Conservation (phyloP, 30 jellyfish, hydroid and myxozoan genomes). For the Phacellophora camtschatica region DNA sequence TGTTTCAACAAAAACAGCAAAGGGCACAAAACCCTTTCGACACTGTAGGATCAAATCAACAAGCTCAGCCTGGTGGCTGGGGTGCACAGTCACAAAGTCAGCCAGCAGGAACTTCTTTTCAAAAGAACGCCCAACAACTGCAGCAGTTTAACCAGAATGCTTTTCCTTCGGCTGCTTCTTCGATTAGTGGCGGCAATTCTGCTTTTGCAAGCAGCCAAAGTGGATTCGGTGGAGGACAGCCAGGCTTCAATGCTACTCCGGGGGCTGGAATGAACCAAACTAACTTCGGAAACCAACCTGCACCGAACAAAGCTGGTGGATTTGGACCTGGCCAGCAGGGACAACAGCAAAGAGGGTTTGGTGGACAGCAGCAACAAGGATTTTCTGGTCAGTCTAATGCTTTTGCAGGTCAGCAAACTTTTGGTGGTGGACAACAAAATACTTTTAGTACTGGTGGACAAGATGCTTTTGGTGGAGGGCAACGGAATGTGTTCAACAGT, state of each 20-base stretch:
- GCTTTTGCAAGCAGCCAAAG: conserved; percentile 37
- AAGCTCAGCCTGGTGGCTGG: conserved; percentile 37
- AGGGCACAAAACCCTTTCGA: conserved; percentile 89
- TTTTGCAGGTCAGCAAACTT: neutral
- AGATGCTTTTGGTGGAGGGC: neutral
- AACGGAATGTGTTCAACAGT: neutral
- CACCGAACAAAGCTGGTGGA: conserved; percentile 2
- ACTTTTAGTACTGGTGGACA: neutral
- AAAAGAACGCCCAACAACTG: neutral
- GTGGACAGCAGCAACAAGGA: neutral
- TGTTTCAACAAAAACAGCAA: conserved; percentile 86
- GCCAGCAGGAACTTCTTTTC: neutral
- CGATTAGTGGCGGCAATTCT: conserved; percentile 4
- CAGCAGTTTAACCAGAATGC: neutral
- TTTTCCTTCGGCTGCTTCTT: neutral
- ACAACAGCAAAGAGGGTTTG: conserved; percentile 33
- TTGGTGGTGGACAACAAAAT: neutral
- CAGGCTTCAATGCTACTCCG: neutral
- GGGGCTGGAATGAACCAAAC: neutral
- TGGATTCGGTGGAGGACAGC: conserved; percentile 30
- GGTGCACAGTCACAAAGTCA: conserved; percentile 26
- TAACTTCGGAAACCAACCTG: neutral
- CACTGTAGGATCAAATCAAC: conserved; percentile 5
- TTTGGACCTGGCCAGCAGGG: conserved; percentile 35
- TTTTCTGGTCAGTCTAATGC: neutral